These are phyloP conservation scores for Todus mexicanus DNA, from an alignment of 2,797 vertebrate species.

Conservation along the genomic window DNA sequence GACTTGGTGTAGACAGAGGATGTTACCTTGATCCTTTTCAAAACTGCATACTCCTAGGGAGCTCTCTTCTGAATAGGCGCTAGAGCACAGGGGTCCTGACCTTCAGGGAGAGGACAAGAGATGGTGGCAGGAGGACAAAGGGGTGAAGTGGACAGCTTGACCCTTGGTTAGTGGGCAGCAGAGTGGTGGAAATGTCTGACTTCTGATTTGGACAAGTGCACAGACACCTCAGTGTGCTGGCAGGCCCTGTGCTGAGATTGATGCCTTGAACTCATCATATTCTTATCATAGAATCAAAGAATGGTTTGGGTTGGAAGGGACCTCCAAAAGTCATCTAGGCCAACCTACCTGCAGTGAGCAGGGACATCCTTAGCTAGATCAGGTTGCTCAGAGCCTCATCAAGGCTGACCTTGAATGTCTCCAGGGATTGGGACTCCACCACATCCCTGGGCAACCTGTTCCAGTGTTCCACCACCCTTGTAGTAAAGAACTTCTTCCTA, in stretches of 20 bases:
- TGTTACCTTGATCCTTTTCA: background rate
- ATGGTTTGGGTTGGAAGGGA: no score
- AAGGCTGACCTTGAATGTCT: no score
- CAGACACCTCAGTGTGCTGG: no score
- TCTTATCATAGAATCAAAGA: no score
- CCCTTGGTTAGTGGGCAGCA: background rate
- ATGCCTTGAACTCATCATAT: background rate
- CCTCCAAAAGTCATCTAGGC: no score
- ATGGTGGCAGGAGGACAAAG: rapidly evolving
- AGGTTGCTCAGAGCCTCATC: no score
- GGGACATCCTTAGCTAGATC: no score
- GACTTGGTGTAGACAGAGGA: background rate
- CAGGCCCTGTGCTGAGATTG: background rate
- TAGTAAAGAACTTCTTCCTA: no score
- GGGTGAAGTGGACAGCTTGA: background rate
- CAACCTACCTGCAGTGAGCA: no score
- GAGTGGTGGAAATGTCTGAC: background rate
- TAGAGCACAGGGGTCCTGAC: background rate
- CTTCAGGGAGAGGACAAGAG: background rate
- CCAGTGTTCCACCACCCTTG: no score
- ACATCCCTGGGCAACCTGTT: no score
- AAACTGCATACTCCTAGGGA: background rate
- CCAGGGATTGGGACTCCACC: no score
- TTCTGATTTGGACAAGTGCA: background rate
- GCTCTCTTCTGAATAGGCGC: background rate